Base-by-base conservation (phyloP, 2,797 vertebrate genomes). In the Trichosurus vulpecula region DNA sequence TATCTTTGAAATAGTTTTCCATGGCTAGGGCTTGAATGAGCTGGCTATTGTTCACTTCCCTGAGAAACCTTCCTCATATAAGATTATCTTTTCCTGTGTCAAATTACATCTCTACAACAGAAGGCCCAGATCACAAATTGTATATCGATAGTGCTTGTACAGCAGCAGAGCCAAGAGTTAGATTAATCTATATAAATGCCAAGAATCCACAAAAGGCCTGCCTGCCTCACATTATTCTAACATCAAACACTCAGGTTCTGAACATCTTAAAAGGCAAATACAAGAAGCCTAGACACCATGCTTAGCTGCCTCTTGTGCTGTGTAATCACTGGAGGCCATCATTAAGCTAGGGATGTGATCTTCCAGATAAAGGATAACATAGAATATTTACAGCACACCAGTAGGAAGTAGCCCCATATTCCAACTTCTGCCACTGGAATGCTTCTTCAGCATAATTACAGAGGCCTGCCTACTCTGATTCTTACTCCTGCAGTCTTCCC, bases 1-100 rank as follows among this genome's bases (percentile, higher is more conserved):
- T 94, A 94, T 94, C 93, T 97, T 89, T 97, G 87, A 96, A 96
- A 95, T 52, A 16, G 54, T 94, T 41, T 93, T 95, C 95, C 95
- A 96, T 22, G 94, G 81, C 93, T 58, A 95, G 5, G 55, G 58
- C 41, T 96, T 94, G 47, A 96, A 94, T 89, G 52, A 95, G 54
- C 51, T 90, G 31, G 54, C 90, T 96, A 95, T 61, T 96, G 22
- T 95, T 95, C 25, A 94, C 35, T 92, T 97, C 52, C 41, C 53
- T 54, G 29, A 96, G 87, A 96, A 96, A 51, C 0, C 6, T 92
- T 97, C 95, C 58, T 93, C 90, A 35, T 93, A 27, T 58, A 95
- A 95, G 54, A 92, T 95, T 95, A 95, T 89, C 74, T 96, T 96
- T 95, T 93, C 53, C 6, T 54, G 12, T 95, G 57, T 95, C 90